phyloP scores from a whole-genome alignment of 2,888 invertebrate genomes.

The Germaria angustata region DNA sequence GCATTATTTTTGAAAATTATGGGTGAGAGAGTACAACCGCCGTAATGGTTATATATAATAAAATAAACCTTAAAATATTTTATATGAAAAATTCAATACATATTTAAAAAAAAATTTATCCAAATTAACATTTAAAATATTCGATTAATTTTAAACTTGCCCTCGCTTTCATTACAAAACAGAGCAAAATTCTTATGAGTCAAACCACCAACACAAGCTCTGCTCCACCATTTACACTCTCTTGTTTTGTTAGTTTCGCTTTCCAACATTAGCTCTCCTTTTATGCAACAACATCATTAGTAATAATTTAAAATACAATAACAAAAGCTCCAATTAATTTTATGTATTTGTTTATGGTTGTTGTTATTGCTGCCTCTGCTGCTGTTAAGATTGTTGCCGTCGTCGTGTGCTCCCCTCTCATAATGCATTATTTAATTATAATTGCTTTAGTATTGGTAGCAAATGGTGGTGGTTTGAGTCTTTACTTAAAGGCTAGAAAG shows the following conservation, averaged over 20 bases:
- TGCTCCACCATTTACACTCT: slow-evolving; percentile 20
- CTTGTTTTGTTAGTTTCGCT: not conserved
- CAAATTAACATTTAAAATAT: not conserved
- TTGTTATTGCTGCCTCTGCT: not conserved
- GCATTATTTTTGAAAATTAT: too few species aligned
- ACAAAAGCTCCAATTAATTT: slow-evolving; percentile 66
- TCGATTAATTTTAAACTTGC: not conserved
- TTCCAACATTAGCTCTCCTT: slow-evolving; percentile 43
- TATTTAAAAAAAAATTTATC: too few species aligned
- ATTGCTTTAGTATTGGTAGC: slow-evolving; percentile 50
- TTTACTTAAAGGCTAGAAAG: slow-evolving; percentile 57
- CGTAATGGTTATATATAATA: too few species aligned
- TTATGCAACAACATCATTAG: slow-evolving; percentile 56
- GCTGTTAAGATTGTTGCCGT: not conserved
- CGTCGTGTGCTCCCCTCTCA: slow-evolving; percentile 49
- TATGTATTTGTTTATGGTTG: not conserved
- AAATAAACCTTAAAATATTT: too few species aligned
- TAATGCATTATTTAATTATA: slow-evolving; percentile 67
- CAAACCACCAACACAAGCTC: slow-evolving; percentile 11
- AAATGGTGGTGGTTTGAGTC: slow-evolving; percentile 60
- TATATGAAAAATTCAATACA: not conserved
- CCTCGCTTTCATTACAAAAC: slow-evolving; percentile 2
- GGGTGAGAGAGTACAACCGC: too few species aligned
- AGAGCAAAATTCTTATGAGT: slow-evolving; percentile 39
- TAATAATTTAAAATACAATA: slow-evolving; percentile 59